Conservation (phyloP, 2,888 invertebrate species). For the Branchipolynoe longqiensis region DNA sequence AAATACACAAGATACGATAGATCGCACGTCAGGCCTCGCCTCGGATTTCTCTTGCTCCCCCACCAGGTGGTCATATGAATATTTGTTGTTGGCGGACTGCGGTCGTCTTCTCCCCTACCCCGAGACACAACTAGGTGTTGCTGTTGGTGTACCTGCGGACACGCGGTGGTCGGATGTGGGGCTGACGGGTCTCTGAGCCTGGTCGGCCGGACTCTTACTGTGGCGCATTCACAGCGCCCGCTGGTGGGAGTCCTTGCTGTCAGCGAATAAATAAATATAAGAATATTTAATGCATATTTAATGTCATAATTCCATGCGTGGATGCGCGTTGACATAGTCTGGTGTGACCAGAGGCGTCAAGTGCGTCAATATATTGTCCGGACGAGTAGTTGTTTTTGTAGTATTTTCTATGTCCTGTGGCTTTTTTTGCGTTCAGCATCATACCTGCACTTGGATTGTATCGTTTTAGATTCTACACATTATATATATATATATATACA, state of each 20-base stretch:
- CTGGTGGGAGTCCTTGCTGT: slow-evolving; percentile 33
- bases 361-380: slow-evolving; percentile 43
- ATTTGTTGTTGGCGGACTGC: slow-evolving; percentile 39
- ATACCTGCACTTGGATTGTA: slow-evolving; percentile 44
- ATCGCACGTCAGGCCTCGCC: slow-evolving; percentile 14
- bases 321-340: background rate
- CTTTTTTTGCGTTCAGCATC: background rate
- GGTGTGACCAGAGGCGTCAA: slow-evolving; percentile 8
- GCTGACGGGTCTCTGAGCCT: slow-evolving; percentile 41
- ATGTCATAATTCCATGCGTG: slow-evolving; percentile 48
- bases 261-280: slow-evolving; percentile 48
- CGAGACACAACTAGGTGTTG: slow-evolving; percentile 17
- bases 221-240: background rate
- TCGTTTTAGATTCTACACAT: slow-evolving; percentile 30
- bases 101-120: slow-evolving; percentile 16
- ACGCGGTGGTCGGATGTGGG: slow-evolving; percentile 12
- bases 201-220: slow-evolving; percentile 28
- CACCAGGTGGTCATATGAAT: slow-evolving; percentile 46
- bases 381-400: slow-evolving; percentile 51
- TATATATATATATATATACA: slow-evolving; percentile 28
- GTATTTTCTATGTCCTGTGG: slow-evolving; percentile 42
- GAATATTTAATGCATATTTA: slow-evolving; percentile 57
- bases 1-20: slow-evolving; percentile 7
- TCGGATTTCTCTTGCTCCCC: background rate
- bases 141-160: slow-evolving; percentile 36